Conservation (phyloP, 2,888 invertebrate species). For the Dioctria rufipes region DNA sequence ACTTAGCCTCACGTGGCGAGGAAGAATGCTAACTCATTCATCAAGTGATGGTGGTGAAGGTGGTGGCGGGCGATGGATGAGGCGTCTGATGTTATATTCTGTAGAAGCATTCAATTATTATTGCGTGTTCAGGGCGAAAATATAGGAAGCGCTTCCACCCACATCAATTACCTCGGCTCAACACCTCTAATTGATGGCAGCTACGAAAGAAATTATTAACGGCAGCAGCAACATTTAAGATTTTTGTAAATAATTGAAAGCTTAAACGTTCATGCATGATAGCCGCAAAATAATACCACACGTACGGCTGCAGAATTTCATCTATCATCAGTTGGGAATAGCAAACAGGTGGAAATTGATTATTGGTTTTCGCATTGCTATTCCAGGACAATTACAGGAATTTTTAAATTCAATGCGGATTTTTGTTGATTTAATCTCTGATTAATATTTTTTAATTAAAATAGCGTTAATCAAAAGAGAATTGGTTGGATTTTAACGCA, state of each 20-base stretch:
- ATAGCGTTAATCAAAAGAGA: too few relatives aligned
- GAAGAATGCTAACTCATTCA: not conserved
- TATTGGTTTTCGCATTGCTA: too few relatives aligned
- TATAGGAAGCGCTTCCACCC: conserved; percentile 5
- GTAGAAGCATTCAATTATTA: not conserved
- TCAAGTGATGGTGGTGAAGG: not conserved
- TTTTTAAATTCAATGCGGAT: too few relatives aligned
- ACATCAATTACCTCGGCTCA: conserved; percentile 22
- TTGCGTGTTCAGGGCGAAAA: not conserved
- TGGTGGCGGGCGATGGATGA: not conserved
- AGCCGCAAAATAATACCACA: not conserved
- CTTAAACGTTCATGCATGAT: not conserved
- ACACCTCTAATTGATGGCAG: conserved; percentile 20
- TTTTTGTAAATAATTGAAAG: not conserved
- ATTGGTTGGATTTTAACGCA: too few relatives aligned
- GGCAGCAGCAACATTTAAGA: not conserved
- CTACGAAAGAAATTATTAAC: conserved; percentile 7
- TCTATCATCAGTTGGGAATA: not conserved
- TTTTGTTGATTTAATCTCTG: too few relatives aligned
- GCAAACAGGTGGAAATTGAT: too few relatives aligned
- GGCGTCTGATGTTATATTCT: not conserved
- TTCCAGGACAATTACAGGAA: too few relatives aligned
- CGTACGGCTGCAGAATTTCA: not conserved
- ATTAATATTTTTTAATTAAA: too few relatives aligned
- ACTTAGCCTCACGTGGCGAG: too few relatives aligned